Conservation (phyloP, 1,140 invertebrate species). For the Drosophila lacteicornis region DNA sequence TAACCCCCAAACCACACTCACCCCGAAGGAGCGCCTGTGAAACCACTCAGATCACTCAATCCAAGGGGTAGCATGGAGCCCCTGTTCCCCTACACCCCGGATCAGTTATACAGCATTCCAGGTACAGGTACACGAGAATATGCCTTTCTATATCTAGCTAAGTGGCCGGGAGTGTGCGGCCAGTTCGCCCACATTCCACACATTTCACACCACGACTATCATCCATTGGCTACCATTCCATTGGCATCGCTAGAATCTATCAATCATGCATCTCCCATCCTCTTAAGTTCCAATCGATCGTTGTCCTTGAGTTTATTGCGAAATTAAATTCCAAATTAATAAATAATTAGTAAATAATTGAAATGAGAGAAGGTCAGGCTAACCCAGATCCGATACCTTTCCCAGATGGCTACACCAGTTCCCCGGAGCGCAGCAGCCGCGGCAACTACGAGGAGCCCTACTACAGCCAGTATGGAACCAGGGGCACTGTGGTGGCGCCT, state of each 20-base stretch:
- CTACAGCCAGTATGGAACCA: slow-evolving; percentile 91
- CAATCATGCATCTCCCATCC: slow-evolving; percentile 25
- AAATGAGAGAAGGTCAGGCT: background rate
- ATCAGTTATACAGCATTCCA: slow-evolving; percentile 87
- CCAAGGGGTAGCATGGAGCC: slow-evolving; percentile 85
- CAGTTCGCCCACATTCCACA: slow-evolving; percentile 13
- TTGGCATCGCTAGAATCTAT: too few relatives aligned
- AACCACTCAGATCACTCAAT: slow-evolving; percentile 88
- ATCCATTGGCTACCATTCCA: too few relatives aligned
- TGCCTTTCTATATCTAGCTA: slow-evolving; percentile 34
- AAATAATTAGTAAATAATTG: background rate
- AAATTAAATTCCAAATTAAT: slow-evolving; percentile 3
- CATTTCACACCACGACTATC: background rate
- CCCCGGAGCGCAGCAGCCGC: slow-evolving; percentile 91
- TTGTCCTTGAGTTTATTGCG: background rate
- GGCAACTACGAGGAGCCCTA: slow-evolving; percentile 93
- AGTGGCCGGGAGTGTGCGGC: slow-evolving; percentile 10
- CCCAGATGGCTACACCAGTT: slow-evolving; percentile 93
- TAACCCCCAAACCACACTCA: slow-evolving; percentile 26
- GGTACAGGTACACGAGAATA: slow-evolving; percentile 86
- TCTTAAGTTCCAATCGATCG: slow-evolving; percentile 1
- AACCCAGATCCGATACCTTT: slow-evolving; percentile 1
- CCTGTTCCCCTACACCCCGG: slow-evolving; percentile 86
- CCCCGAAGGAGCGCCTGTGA: slow-evolving; percentile 86
- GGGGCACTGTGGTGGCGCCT: slow-evolving; percentile 92